Evolutionary conservation across 2,797 vertebrate species (phyloP).

Genomic region (Phoxinus dragarum): DNA sequence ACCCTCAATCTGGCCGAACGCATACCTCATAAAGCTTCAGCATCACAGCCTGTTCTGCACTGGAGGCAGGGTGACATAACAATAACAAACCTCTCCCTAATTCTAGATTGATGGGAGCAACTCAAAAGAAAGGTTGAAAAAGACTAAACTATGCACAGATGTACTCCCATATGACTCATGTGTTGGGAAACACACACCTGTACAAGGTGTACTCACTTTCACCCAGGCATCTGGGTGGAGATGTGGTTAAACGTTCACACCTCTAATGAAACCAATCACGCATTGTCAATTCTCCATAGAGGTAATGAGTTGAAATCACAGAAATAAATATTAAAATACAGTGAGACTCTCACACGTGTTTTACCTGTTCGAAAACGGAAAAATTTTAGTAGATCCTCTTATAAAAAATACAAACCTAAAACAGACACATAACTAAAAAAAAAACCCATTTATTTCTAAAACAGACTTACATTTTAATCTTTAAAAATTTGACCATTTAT

Average conservation of each 20-base stretch:
- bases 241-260: slow-evolving; percentile 33
- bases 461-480: background rate
- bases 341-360: background rate
- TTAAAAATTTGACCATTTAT: slow-evolving; percentile 3
- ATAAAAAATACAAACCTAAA: background rate
- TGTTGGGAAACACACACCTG: slow-evolving; percentile 26
- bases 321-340: slow-evolving; percentile 1
- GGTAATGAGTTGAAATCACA: slow-evolving; percentile 15
- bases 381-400: background rate
- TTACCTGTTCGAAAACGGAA: background rate
- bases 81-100: slow-evolving; percentile 43
- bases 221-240: slow-evolving; percentile 41
- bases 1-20: slow-evolving; percentile 37
- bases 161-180: slow-evolving; percentile 58
- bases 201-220: slow-evolving; percentile 20
- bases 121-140: slow-evolving; percentile 19
- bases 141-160: slow-evolving; percentile 34
- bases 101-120: background rate
- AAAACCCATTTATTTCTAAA: slow-evolving; percentile 1
- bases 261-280: slow-evolving; percentile 37
- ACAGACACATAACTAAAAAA: background rate
- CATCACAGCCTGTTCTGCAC: slow-evolving; percentile 17
- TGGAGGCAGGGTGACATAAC: slow-evolving; percentile 37
- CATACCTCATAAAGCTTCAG: slow-evolving; percentile 51
- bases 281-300: slow-evolving; percentile 20